phyloP scores from a whole-genome alignment of 37 sponge, comb jelly and placozoan species.

The Lycopodina hypogea region DNA sequence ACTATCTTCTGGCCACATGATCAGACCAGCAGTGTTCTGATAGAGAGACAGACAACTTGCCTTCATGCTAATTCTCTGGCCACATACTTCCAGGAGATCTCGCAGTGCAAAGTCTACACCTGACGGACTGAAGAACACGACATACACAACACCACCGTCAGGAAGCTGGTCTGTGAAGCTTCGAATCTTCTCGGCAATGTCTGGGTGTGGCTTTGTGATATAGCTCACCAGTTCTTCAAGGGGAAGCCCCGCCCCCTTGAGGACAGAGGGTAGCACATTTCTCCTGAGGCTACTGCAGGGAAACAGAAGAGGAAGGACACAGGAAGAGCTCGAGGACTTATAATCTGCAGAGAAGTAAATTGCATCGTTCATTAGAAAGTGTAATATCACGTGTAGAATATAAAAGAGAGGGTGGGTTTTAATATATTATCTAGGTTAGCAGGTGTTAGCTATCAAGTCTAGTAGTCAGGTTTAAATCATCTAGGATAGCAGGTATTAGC shows the following conservation, averaged over 20 bases:
- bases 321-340: not conserved
- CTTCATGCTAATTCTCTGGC: not conserved
- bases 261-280: slow-evolving; percentile 51
- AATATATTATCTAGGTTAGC: too few relatives aligned
- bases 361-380: too few relatives aligned
- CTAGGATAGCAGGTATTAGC: too few relatives aligned
- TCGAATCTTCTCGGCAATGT: not conserved
- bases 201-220: slow-evolving; percentile 37
- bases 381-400: too few relatives aligned
- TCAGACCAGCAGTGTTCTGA: too few relatives aligned
- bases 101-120: slow-evolving; percentile 57
- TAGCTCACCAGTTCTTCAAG: slow-evolving; percentile 44
- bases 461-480: too few relatives aligned
- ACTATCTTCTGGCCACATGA: too few relatives aligned
- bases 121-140: slow-evolving; percentile 79
- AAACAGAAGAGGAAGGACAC: slow-evolving; percentile 61
- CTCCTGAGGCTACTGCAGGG: slow-evolving; percentile 72
- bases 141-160: slow-evolving; percentile 3
- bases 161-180: not conserved
- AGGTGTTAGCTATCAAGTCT: too few relatives aligned
- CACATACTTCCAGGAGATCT: not conserved
- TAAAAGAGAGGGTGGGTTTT: too few relatives aligned
- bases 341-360: slow-evolving; percentile 38
- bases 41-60: not conserved
- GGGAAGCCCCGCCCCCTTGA: slow-evolving; percentile 31